phyloP scores from a whole-genome alignment of 1,140 invertebrate species.

The Drosophila sucinea region DNA sequence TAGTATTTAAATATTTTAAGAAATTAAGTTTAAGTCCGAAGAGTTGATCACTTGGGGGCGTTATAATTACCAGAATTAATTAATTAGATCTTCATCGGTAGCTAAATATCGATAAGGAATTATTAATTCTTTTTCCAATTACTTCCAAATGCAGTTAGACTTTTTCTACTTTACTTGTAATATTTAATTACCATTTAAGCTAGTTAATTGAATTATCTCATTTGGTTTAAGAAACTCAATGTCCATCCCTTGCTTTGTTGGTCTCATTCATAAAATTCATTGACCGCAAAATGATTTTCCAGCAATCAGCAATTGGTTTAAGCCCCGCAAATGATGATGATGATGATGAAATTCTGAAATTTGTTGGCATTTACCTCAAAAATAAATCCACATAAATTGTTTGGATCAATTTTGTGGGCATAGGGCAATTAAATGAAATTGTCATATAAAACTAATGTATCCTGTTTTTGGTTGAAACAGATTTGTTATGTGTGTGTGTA shows the following conservation, averaged over 20 bases:
- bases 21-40: too few relatives aligned
- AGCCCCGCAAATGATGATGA: background rate
- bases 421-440: conserved; percentile 43
- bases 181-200: background rate
- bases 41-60: too few relatives aligned
- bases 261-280: conserved; percentile 30
- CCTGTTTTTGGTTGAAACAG: conserved; percentile 42
- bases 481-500: conserved; percentile 13
- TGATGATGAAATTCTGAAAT: conserved; percentile 41
- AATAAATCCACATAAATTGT: background rate
- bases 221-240: background rate
- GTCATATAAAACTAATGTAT: conserved; percentile 42
- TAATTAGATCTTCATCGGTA: too few relatives aligned
- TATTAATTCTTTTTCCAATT: too few relatives aligned
- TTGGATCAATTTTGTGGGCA: conserved; percentile 35
- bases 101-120: too few relatives aligned
- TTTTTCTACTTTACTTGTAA: background rate
- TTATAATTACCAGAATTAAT: too few relatives aligned
- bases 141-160: too few relatives aligned
- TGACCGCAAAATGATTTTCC: conserved; percentile 54
- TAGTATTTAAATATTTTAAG: too few relatives aligned
- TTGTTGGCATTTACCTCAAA: background rate
- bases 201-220: conserved; percentile 4
- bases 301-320: background rate
- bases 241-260: background rate